Evolutionary conservation across 2,888 invertebrate genomes (phyloP).

Genomic region (Operophtera brumata): DNA sequence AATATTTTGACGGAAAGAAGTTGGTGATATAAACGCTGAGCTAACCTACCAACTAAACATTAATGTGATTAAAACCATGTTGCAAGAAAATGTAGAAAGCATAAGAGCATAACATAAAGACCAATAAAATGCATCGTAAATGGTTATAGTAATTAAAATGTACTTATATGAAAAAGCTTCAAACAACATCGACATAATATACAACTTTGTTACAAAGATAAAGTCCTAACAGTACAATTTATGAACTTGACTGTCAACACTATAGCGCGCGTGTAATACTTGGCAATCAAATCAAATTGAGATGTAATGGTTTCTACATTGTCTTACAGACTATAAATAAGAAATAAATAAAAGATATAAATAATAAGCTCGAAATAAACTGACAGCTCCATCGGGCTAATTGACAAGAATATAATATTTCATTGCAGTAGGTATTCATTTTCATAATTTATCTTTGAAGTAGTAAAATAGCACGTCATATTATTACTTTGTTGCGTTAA

Average conservation of each 20-base stretch:
- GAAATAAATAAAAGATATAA: constrained; percentile 29
- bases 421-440: constrained; percentile 1
- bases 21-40: constrained; percentile 62
- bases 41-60: constrained; percentile 24
- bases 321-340: constrained; percentile 43
- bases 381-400: constrained; percentile 58
- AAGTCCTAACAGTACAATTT: constrained; percentile 18
- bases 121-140: background rate
- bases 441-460: background rate
- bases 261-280: constrained; percentile 20
- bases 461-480: background rate
- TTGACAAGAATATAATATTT: constrained; percentile 4
- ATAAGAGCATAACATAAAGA: background rate
- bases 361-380: constrained; percentile 33
- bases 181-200: background rate
- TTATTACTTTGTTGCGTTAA: background rate
- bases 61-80: constrained; percentile 33
- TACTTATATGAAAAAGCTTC: background rate
- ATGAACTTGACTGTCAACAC: constrained; percentile 19
- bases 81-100: constrained; percentile 36
- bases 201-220: constrained; percentile 10
- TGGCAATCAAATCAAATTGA: constrained; percentile 27
- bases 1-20: constrained; percentile 32
- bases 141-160: background rate
- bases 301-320: constrained; percentile 41